phyloP scores from a whole-genome alignment of 2,113 vertebrate species.

The Urocynchramus pylzowi region DNA sequence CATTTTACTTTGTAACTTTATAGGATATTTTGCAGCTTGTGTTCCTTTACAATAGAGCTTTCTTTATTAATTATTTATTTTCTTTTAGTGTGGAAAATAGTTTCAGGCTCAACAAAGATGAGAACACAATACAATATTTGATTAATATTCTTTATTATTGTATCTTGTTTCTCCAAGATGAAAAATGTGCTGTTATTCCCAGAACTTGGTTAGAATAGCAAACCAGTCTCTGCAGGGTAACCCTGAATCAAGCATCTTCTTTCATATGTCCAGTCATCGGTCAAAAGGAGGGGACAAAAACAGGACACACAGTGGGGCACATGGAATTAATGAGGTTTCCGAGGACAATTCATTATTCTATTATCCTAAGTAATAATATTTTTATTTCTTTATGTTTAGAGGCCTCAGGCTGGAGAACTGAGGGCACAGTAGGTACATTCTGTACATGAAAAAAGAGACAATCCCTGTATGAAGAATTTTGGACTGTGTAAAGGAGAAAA shows the following conservation, averaged over 20 bases:
- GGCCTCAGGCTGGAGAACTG: not conserved
- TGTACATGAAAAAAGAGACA: not conserved
- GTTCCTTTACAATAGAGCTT: not conserved
- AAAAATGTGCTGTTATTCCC: constrained; percentile 38
- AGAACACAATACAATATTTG: constrained; percentile 31
- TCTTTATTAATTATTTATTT: constrained; percentile 36
- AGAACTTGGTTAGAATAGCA: constrained; percentile 47
- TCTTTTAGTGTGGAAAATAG: constrained; percentile 2
- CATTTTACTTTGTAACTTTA: constrained; percentile 36
- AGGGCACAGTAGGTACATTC: constrained; percentile 17
- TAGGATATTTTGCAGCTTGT: constrained; percentile 26
- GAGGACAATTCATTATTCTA: not conserved
- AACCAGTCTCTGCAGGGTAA: constrained; percentile 27
- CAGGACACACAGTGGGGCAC: constrained; percentile 6
- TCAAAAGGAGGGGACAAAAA: constrained; percentile 8
- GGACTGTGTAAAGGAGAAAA: not conserved
- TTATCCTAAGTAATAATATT: constrained; percentile 47
- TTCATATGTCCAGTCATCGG: not conserved
- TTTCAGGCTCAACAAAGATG: constrained; percentile 1
- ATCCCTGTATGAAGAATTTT: not conserved
- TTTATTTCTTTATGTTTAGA: not conserved
- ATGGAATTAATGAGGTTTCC: constrained; percentile 10
- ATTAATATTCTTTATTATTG: constrained; percentile 49
- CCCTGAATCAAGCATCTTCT: constrained; percentile 14
- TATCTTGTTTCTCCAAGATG: constrained; percentile 40